A percentile compares a stretch with the other conserved stretches of the same genome.
phyloP scores from a whole-genome alignment of 2,888 invertebrate species.

The Papilio gigon region DNA sequence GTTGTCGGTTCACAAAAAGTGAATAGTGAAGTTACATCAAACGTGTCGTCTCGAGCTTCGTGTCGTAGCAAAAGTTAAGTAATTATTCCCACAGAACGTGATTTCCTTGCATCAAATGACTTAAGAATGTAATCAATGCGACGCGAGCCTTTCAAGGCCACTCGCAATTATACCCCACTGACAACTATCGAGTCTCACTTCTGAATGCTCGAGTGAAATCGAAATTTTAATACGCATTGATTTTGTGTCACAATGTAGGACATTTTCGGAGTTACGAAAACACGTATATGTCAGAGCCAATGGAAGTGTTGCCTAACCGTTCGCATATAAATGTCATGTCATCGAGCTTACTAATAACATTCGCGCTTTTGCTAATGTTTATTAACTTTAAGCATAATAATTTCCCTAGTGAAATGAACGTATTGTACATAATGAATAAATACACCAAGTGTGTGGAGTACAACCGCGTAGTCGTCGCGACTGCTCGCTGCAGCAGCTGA shows the following conservation, averaged over 20 bases:
- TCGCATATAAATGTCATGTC: conserved; percentile 46
- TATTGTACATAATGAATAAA: conserved; percentile 32
- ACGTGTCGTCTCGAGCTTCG: conserved; percentile 70
- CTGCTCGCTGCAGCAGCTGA: conserved; percentile 59
- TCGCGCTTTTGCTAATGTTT: conserved; percentile 11
- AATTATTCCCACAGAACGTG: conserved; percentile 66
- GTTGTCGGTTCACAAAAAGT: conserved; percentile 70
- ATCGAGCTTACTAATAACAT: conserved; percentile 7
- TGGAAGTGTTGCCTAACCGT: conserved; percentile 52
- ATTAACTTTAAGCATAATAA: not conserved
- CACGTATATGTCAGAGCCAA: conserved; percentile 48
- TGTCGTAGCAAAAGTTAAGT: conserved; percentile 63
- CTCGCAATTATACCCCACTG: conserved; percentile 54
- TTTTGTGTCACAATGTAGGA: conserved; percentile 46
- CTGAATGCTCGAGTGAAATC: conserved; percentile 57
- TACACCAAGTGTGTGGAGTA: conserved; percentile 49
- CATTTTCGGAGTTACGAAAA: conserved; percentile 57
- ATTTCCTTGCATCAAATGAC: conserved; percentile 67
- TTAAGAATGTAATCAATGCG: conserved; percentile 67
- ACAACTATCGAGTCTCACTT: conserved; percentile 59
- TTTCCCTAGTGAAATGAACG: not conserved
- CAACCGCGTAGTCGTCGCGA: conserved; percentile 69
- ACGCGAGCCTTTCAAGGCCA: conserved; percentile 73
- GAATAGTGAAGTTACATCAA: conserved; percentile 74
- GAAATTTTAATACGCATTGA: conserved; percentile 30